Percentiles rank a stretch among this genome's conserved stretches.
phyloP scores from a whole-genome alignment of 2,888 invertebrate genomes.

The Acrobasis suavella region DNA sequence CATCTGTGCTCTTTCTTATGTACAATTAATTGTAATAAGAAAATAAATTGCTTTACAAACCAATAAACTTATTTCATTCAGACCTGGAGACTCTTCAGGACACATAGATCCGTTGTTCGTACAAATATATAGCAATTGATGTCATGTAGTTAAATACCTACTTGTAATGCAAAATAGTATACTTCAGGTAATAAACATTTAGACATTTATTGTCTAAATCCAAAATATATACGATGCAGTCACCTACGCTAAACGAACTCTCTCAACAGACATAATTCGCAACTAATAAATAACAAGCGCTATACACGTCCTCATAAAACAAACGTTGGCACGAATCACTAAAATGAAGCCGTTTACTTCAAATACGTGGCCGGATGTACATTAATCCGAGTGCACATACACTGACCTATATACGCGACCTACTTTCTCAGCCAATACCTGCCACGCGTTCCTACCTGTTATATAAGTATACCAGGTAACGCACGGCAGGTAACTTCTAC shows the following conservation, averaged over 20 bases:
- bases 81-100: too few species aligned
- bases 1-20: too few species aligned
- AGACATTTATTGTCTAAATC: slow-evolving; percentile 2
- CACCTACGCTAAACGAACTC: slow-evolving; percentile 5
- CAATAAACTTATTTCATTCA: too few species aligned
- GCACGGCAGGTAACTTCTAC: background rate
- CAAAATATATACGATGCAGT: slow-evolving; percentile 14
- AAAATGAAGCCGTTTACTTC: slow-evolving; percentile 28
- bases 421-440: slow-evolving; percentile 32
- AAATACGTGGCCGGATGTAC: slow-evolving; percentile 29
- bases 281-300: slow-evolving; percentile 16
- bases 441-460: slow-evolving; percentile 17
- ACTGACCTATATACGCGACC: slow-evolving; percentile 33
- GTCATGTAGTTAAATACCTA: background rate
- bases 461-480: slow-evolving; percentile 9
- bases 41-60: too few species aligned
- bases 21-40: too few species aligned
- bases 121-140: too few species aligned
- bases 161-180: background rate
- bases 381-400: slow-evolving; percentile 24
- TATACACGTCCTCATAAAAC: slow-evolving; percentile 20
- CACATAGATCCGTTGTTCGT: too few species aligned
- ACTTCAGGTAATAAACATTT: background rate
- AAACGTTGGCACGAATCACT: slow-evolving; percentile 28
- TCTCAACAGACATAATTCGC: slow-evolving; percentile 5